Evolutionary conservation across 37 sponge, comb jelly and placozoan species (phyloP), one percentile per base, ranked within the genome.

Genomic region (Hormiphora californensis): DNA sequence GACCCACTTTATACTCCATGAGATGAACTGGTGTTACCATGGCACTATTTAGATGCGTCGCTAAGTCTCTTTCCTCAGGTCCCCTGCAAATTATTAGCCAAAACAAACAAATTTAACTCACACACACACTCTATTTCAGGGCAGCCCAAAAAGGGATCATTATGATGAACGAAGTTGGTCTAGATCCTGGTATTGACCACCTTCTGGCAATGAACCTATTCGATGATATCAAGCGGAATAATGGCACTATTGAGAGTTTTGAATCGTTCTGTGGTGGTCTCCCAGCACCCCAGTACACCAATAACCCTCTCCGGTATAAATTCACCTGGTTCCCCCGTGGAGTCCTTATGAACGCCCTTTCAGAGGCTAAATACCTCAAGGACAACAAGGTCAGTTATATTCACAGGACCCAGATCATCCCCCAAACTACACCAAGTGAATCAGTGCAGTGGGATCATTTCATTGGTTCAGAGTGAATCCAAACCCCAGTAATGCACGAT

Each of bases 151-250:
- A 86, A 5, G 91, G 90, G 0, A 39, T 97, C 46, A 90, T 86
- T 8, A 19, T 97, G 55, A 32, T 97, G 85, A 94, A 95, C 85
- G 99, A 97, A 63, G 68, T 92, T 21, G 99, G 99, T 0, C 86
- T 97, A 34, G 99, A 97, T 51, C 99, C 99, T 51, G 99, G 99
- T 43, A 92, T 97, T 9, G 99, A 97, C 59, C 99, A 97, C 90
- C 89, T 97, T 92, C 88, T 94, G 87, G 95, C 99, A 31, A 88
- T 93, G 89, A 55, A 91, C 89, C 93, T 92, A 44, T 87, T 97
- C 86, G 92, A 93, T 33, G 89, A 94, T 1, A 91, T 90, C 32
- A 90, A 91, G 25, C 51, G 65, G 27, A 88, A 90, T 28, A 91
- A 92, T 28, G 99, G 99, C 63, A 91, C 92, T 89, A 92, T 97